Base-by-base conservation (phyloP, 1,140 invertebrate species). In the Phymorhynchus buccinoides region DNA sequence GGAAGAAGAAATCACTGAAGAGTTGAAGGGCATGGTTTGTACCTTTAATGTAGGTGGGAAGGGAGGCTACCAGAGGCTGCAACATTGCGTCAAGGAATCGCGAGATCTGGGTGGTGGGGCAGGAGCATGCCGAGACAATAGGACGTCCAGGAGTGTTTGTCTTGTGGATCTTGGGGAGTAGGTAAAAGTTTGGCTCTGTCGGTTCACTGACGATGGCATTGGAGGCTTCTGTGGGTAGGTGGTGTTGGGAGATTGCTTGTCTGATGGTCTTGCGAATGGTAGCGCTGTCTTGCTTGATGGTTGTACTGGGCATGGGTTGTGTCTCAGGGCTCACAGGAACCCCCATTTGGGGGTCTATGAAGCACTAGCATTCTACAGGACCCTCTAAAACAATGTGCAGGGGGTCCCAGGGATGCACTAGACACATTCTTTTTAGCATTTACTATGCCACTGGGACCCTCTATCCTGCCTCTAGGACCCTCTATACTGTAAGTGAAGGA, bases 121-220 rank as follows among this genome's bases (percentile, higher is more conserved):
- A 79, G 14, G 39, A 7, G 32, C 77, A 79, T 1, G 41, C 39
- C 4, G 77, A 79, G 7, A 79, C 77, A 12, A 79, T 79, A 30
- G 77, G 77, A 4, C 39, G 14, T 7, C 77, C 77, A 79, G 77
- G 77, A 30, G 7, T 73, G n/a, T 78, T 30, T 41, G 39, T 3
- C 35, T 78, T 78, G 42, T 78, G 75, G 37, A 42, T 42, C 77
- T 79, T 79, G 16, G 41, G 12, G 37, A 79, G n/a, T 12, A 14
- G 7, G 42, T 79, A 79, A 30, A 79, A 79, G 7, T 27, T n/a
- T 14, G 39, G 32, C 44, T 42, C 39, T 79, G 14, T 22, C 12
- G 30, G 68, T 71, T 62, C 56, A 16, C n/a, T 62, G 56, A 27
- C n/a, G 56, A 62, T 62, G 56, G 56, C 56, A 27, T 27, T 62